Evolutionary conservation across 92 coral and sea anemone species (phyloP).

Genomic region (Phenganax subtilis): DNA sequence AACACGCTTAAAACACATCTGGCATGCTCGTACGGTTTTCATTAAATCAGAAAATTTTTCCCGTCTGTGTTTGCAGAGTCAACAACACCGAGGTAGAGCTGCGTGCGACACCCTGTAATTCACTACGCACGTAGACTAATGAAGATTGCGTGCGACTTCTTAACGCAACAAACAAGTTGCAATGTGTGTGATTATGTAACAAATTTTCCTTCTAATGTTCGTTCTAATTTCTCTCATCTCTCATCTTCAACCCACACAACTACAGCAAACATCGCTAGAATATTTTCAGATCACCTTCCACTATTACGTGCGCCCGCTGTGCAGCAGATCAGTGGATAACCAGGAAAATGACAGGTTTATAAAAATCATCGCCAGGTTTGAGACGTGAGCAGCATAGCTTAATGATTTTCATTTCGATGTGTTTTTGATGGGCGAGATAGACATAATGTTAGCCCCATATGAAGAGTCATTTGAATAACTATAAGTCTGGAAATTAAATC

Average conservation of each 20-base stretch:
- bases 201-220: neutral
- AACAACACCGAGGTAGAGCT: slow-evolving; percentile 4
- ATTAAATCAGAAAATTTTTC: slow-evolving; percentile 18
- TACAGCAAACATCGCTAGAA: neutral
- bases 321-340: no score
- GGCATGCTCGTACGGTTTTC: slow-evolving; percentile 37
- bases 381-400: neutral
- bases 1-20: slow-evolving; percentile 29
- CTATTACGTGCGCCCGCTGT: no score
- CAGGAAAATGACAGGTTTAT: neutral
- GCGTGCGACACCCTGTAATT: neutral
- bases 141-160: neutral
- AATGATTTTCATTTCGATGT: slow-evolving; percentile 5
- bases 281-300: neutral
- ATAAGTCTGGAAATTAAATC: slow-evolving; percentile 31
- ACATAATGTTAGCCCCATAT: slow-evolving; percentile 16
- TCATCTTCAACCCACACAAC: neutral
- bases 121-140: neutral
- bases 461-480: slow-evolving; percentile 30
- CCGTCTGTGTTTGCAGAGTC: slow-evolving; percentile 35
- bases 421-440: slow-evolving; percentile 17
- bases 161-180: neutral
- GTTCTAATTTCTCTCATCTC: neutral
- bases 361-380: neutral
- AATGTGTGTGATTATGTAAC: neutral